Conservation (phyloP, 2,888 invertebrate genomes). For the Hesperia comma region DNA sequence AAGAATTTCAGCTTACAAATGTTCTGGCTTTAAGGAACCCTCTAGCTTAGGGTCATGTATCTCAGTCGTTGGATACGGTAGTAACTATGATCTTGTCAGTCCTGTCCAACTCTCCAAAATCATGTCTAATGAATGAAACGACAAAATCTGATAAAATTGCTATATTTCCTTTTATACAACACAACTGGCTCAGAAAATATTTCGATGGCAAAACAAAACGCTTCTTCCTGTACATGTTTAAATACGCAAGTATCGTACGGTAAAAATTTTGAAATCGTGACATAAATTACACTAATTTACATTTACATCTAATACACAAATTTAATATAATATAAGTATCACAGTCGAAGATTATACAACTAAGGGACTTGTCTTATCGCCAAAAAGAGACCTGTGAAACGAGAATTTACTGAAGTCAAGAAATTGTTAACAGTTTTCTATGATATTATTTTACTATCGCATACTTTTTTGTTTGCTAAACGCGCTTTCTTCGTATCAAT, state of each 20-base stretch:
- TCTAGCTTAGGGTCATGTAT: too few species aligned
- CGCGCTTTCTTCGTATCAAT: background rate
- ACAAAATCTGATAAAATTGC: slow-evolving; percentile 58
- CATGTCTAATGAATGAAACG: slow-evolving; percentile 54
- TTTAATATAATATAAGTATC: slow-evolving; percentile 83
- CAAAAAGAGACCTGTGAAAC: slow-evolving; percentile 1
- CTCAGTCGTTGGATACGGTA: too few species aligned
- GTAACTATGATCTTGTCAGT: too few species aligned
- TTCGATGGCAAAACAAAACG: slow-evolving; percentile 56
- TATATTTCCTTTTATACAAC: slow-evolving; percentile 70
- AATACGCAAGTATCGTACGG: slow-evolving; percentile 49
- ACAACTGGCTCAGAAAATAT: slow-evolving; percentile 73
- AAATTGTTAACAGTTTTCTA: background rate
- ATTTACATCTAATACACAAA: slow-evolving; percentile 77
- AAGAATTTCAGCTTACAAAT: too few species aligned
- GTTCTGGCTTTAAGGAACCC: too few species aligned
- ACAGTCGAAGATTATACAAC: slow-evolving; percentile 82
- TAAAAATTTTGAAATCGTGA: slow-evolving; percentile 51
- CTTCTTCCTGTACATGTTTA: slow-evolving; percentile 45
- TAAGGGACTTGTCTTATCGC: slow-evolving; percentile 55
- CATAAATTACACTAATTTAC: slow-evolving; percentile 60
- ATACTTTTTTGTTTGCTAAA: background rate
- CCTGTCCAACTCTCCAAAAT: background rate
- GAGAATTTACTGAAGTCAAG: background rate
- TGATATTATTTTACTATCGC: background rate